phyloP scores from a whole-genome alignment of 2,113 vertebrate species.

The Carassius auratus region DNA sequence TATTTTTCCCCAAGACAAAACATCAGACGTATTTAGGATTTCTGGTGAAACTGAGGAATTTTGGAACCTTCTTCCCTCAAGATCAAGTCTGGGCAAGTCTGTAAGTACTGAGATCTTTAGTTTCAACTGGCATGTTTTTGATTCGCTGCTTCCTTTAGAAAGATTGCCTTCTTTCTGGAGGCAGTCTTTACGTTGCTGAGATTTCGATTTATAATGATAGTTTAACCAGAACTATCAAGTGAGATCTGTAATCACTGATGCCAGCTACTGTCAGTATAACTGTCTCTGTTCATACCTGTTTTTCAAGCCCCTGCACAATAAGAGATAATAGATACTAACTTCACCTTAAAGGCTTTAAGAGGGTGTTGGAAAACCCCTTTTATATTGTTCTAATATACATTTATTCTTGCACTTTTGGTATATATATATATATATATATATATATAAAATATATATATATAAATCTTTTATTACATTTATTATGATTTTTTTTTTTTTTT shows the following conservation, averaged over 20 bases:
- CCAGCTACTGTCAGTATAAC: background rate
- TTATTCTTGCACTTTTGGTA: background rate
- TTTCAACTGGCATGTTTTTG: background rate
- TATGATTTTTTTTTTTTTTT: too few relatives aligned
- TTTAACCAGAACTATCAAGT: background rate
- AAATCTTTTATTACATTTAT: too few relatives aligned
- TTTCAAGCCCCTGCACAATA: constrained; percentile 44
- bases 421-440: too few relatives aligned
- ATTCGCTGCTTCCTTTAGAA: background rate
- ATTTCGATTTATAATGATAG: background rate
- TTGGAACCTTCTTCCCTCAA: background rate
- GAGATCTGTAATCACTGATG: background rate
- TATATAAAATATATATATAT: too few relatives aligned
- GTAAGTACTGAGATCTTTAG: background rate
- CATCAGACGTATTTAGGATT: background rate
- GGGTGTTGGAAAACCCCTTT: background rate
- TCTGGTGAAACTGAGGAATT: constrained; percentile 8
- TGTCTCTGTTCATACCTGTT: constrained; percentile 42
- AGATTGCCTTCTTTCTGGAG: background rate
- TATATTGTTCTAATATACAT: background rate
- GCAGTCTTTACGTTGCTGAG: background rate
- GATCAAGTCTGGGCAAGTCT: constrained; percentile 62
- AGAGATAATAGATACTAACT: background rate
- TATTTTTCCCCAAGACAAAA: background rate
- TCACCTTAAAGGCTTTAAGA: background rate